Percentiles rank a stretch among this genome's conserved stretches.
Evolutionary conservation across 2,888 invertebrate species (phyloP).

Genomic region (Thymelicus acteon): DNA sequence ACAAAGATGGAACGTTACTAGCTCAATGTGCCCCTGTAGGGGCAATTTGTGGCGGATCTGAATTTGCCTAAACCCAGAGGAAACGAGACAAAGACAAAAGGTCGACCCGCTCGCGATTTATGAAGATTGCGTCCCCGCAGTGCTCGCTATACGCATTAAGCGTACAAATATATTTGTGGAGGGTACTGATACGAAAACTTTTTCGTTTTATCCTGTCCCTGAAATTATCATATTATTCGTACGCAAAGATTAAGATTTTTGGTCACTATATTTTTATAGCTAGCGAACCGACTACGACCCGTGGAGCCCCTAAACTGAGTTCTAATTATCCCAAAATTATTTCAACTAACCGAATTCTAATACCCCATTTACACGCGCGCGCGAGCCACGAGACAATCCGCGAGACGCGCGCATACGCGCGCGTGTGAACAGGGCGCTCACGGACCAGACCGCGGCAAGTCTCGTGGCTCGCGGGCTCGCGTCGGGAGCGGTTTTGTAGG

Average conservation of each 20-base stretch:
- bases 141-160: constrained; percentile 36
- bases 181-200: constrained; percentile 21
- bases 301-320: neutral
- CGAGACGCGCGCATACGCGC: no score
- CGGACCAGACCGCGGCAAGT: no score
- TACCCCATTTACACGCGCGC: no score
- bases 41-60: constrained; percentile 72
- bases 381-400: no score
- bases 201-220: constrained; percentile 17
- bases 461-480: no score
- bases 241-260: neutral
- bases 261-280: neutral
- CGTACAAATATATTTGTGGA: constrained; percentile 19
- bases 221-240: constrained; percentile 12
- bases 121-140: constrained; percentile 68
- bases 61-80: constrained; percentile 74
- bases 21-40: constrained; percentile 55
- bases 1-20: constrained; percentile 56
- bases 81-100: constrained; percentile 74
- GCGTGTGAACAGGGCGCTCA: no score
- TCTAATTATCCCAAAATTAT: no score
- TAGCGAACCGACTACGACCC: no score
- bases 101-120: constrained; percentile 72
- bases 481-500: no score
- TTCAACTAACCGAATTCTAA: no score